Percentiles rank a stretch among this genome's conserved stretches.
Evolutionary conservation across 2,888 invertebrate species (phyloP).

Genomic region (Pandemis corylana): DNA sequence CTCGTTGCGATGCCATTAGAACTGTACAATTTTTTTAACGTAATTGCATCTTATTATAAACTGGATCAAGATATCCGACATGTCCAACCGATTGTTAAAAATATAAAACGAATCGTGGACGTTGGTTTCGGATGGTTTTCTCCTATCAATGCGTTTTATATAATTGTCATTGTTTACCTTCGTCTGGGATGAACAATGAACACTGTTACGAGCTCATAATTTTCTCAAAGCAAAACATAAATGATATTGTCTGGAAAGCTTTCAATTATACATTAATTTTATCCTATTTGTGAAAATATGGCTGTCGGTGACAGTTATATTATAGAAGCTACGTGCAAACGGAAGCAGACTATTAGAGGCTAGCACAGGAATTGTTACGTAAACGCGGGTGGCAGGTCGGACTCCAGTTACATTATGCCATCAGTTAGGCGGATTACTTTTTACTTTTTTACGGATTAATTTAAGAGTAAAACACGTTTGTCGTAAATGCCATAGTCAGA

Average conservation of each 20-base stretch:
- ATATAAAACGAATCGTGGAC: too few relatives aligned
- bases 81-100: too few relatives aligned
- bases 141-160: not conserved
- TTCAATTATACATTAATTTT: constrained; percentile 15
- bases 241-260: constrained; percentile 12
- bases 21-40: constrained; percentile 10
- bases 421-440: not conserved
- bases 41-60: not conserved
- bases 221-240: constrained; percentile 9
- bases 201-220: not conserved
- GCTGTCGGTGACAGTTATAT: constrained; percentile 18
- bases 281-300: constrained; percentile 18
- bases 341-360: not conserved
- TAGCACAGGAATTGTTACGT: constrained; percentile 7
- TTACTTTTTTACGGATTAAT: too few relatives aligned
- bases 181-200: not conserved
- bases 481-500: too few relatives aligned
- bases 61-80: not conserved
- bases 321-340: not conserved
- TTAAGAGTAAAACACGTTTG: not conserved
- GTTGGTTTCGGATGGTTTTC: too few relatives aligned
- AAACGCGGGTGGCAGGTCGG: not conserved
- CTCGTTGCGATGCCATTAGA: constrained; percentile 48
- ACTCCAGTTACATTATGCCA: not conserved
- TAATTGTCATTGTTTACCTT: not conserved